These are phyloP conservation scores for Diacarnus erythraeanus DNA, from an alignment of 37 sponge, comb jelly and placozoan species.

Conservation along the genomic window DNA sequence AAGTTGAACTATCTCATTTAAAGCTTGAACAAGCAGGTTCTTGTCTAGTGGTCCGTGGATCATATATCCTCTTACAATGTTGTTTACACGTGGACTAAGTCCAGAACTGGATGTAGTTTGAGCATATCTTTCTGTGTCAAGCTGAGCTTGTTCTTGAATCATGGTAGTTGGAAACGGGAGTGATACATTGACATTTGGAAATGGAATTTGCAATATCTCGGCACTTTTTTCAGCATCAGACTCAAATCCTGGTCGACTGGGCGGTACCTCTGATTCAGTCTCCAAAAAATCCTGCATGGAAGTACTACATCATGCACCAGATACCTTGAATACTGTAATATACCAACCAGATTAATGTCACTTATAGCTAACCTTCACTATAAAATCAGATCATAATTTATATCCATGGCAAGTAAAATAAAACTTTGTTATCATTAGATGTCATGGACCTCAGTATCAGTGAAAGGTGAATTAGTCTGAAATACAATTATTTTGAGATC, in stretches of 20 bases:
- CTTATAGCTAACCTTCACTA: too few species aligned
- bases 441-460: too few species aligned
- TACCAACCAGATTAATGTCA: too few species aligned
- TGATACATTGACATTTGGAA: constrained; percentile 3
- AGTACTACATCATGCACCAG: too few species aligned
- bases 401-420: too few species aligned
- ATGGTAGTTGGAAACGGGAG: constrained; percentile 70
- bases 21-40: constrained; percentile 36
- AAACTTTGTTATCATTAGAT: too few species aligned
- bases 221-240: constrained; percentile 36
- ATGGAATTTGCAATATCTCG: constrained; percentile 13
- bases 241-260: constrained; percentile 55
- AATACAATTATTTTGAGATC: too few species aligned
- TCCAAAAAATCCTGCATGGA: background rate
- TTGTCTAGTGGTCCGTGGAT: constrained; percentile 78
- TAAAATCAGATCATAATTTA: background rate
- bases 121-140: constrained; percentile 42
- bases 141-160: constrained; percentile 65
- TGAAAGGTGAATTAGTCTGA: too few species aligned
- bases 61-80: constrained; percentile 70
- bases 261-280: constrained; percentile 18
- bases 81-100: constrained; percentile 54
- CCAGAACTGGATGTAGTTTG: constrained; percentile 27
- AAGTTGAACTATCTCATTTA: constrained; percentile 42
- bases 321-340: too few species aligned